These are phyloP conservation scores for Coptodon rendalli DNA, from an alignment of 2,113 vertebrate species.

Conservation along the genomic window DNA sequence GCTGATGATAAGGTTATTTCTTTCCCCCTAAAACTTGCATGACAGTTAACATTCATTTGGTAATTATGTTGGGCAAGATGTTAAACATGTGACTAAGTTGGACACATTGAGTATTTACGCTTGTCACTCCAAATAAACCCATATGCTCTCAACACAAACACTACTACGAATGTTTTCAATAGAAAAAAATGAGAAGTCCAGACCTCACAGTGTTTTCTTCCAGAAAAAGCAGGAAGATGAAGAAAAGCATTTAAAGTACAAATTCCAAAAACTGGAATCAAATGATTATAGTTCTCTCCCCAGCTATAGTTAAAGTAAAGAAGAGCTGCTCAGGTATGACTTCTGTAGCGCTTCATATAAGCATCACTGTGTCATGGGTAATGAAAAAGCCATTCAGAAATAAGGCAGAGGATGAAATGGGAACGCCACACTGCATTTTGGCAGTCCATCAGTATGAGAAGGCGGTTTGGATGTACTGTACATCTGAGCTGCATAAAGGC, in stretches of 20 bases:
- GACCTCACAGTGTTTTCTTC: not conserved
- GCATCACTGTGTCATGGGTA: constrained; percentile 27
- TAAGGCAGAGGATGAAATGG: constrained; percentile 32
- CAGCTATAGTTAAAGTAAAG: constrained; percentile 8
- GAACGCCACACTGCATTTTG: constrained; percentile 15
- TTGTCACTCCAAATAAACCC: not conserved
- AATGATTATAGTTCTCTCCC: constrained; percentile 7
- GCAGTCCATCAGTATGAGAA: constrained; percentile 41
- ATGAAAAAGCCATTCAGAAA: constrained; percentile 32
- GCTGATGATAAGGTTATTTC: not conserved
- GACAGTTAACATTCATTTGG: not conserved
- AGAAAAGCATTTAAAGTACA: not conserved
- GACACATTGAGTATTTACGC: not conserved
- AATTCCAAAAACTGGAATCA: not conserved
- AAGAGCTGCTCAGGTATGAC: constrained; percentile 15
- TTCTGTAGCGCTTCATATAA: constrained; percentile 30
- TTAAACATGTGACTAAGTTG: not conserved
- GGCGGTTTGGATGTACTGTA: constrained; percentile 34
- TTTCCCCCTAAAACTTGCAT: not conserved
- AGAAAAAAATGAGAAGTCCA: not conserved
- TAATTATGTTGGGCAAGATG: not conserved
- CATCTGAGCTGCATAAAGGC: constrained; percentile 35
- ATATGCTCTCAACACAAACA: not conserved
- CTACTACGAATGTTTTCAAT: not conserved
- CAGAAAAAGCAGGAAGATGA: not conserved